Base-by-base conservation (phyloP, 2,113 vertebrate genomes). In the Dipodomys stephensi region DNA sequence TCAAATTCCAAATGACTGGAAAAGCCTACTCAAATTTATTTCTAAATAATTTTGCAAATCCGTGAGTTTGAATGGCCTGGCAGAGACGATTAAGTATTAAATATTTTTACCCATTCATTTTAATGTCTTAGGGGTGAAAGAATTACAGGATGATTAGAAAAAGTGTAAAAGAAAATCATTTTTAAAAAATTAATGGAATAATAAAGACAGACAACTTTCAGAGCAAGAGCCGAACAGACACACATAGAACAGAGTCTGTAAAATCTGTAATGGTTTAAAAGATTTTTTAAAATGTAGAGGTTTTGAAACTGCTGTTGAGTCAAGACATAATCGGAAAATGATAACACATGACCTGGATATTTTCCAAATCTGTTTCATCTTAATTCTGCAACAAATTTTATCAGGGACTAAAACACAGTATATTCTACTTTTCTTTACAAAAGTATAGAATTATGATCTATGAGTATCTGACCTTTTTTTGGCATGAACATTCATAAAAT, bases 91-190 rank as follows among this genome's bases (percentile, higher is more conserved):
- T 92, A 96, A 71, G 49, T 91, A 94, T 95, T 88, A 93, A 94
- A 94, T 92, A 96, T 91, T 97, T 97, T 96, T 92, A 96, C n/a
- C 91, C 89, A 95, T 90, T 95, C 92, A 96, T 96, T 96, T 95
- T 95, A 97, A 96, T 91, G 85, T 95, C 87, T 96, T 89, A 93
- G 69, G 74, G 64, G 87, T 94, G 53, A 88, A 97, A 95, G 93
- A 95, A 94, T 97, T 95, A 96, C 88, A 90, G 60, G 71, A 85
- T 96, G 78, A 97, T 96, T 94, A 96, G 81, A 57, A 88, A 96
- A 95, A 95, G 69, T 90, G 39, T 93, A 95, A 92, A 94, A 72
- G 69, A 89, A 95, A 94, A 96, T 90, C 89, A 84, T 94, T 95
- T 94, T 96, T 39, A 2, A 53, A 85, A 95, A 93, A n/a, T 88